phyloP scores from a whole-genome alignment of 2,113 vertebrate genomes.

The Beaufortia kweichowensis region DNA sequence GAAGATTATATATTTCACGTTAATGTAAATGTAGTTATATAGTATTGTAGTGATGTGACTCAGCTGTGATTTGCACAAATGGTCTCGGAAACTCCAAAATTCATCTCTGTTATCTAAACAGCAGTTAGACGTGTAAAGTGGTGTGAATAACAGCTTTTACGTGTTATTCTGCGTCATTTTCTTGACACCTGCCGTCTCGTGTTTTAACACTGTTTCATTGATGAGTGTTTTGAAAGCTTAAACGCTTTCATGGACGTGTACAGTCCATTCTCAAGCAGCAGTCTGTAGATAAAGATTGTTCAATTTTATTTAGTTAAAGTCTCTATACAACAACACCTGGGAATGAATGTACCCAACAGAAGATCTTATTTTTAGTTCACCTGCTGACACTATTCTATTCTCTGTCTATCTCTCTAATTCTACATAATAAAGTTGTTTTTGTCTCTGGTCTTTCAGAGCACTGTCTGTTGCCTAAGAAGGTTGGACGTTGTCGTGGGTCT shows the following conservation, averaged over 20 bases:
- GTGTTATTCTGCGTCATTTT: slow-evolving; percentile 8
- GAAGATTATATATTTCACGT: too few relatives aligned
- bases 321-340: slow-evolving; percentile 11
- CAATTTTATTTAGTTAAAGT: too few relatives aligned
- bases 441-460: slow-evolving; percentile 82
- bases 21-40: too few relatives aligned
- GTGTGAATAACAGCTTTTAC: slow-evolving; percentile 30
- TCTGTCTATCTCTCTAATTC: too few relatives aligned
- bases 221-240: background rate
- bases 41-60: slow-evolving; percentile 23
- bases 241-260: background rate
- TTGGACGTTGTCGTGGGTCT: slow-evolving; percentile 83
- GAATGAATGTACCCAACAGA: slow-evolving; percentile 23
- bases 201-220: background rate
- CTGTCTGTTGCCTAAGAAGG: slow-evolving; percentile 82
- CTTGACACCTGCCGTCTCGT: background rate
- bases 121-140: slow-evolving; percentile 28
- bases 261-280: background rate
- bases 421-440: too few relatives aligned
- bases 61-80: slow-evolving; percentile 33
- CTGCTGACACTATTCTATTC: too few relatives aligned
- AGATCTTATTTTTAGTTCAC: slow-evolving; percentile 44
- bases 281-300: background rate
- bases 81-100: slow-evolving; percentile 34
- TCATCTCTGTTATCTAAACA: slow-evolving; percentile 41